Evolutionary conservation across 2,113 vertebrate species (phyloP).

Genomic region (Ancistrus triradiatus): DNA sequence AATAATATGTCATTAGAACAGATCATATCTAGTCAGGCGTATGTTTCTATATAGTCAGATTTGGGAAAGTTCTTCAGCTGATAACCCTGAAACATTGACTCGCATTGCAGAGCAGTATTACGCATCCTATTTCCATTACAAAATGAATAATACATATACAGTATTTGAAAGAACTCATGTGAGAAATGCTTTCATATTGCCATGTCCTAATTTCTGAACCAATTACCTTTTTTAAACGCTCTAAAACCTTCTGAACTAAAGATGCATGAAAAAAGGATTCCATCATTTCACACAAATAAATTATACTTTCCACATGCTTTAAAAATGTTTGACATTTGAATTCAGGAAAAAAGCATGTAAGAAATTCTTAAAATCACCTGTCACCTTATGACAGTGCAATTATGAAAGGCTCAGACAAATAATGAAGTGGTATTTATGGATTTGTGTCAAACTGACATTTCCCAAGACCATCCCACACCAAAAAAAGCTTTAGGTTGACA

Average conservation of each 20-base stretch:
- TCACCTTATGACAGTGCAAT: constrained; percentile 24
- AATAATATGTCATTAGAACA: no score
- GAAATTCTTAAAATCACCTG: constrained; percentile 2
- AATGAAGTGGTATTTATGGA: constrained; percentile 13
- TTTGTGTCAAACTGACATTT: constrained; percentile 25
- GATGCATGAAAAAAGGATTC: constrained; percentile 9
- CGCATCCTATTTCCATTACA: no score
- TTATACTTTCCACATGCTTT: background rate
- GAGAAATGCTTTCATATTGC: background rate
- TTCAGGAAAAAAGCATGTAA: constrained; percentile 9
- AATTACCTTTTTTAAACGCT: background rate
- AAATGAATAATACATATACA: no score
- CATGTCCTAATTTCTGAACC: background rate
- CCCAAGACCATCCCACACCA: background rate
- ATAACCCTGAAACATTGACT: no score
- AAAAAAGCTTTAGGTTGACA: constrained; percentile 7
- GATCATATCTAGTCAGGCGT: no score
- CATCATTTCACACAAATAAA: background rate
- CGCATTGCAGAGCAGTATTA: no score
- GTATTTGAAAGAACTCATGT: background rate
- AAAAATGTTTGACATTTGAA: constrained; percentile 27
- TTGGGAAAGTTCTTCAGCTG: no score
- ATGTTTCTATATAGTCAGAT: no score
- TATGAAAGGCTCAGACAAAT: background rate
- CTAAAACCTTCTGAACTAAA: background rate